Conservation (phyloP, 2,888 invertebrate species). For the Coelinius sp. region DNA sequence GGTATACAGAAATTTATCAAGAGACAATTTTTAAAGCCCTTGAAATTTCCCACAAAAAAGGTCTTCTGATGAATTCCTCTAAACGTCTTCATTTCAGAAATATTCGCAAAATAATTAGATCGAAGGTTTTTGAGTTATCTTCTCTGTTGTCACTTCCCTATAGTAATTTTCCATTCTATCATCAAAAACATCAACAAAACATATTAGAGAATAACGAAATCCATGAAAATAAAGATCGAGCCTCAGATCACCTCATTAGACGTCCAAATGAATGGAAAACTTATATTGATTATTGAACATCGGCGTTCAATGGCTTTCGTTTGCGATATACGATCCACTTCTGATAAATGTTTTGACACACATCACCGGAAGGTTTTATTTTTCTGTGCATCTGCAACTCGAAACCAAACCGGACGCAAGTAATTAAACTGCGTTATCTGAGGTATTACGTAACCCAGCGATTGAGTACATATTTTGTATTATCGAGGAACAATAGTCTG, state of each 20-base stretch:
- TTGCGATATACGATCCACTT: neutral
- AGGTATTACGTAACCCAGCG: conserved; percentile 1
- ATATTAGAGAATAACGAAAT: too few species aligned
- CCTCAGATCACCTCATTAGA: too few species aligned
- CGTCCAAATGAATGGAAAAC: neutral
- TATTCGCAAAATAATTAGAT: too few species aligned
- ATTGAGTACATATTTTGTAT: conserved; percentile 8
- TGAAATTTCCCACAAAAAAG: neutral
- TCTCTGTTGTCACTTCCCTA: too few species aligned
- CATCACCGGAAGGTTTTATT: conserved; percentile 11
- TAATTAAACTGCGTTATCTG: conserved; percentile 24
- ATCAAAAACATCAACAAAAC: too few species aligned
- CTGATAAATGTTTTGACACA: neutral
- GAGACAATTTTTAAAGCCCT: neutral
- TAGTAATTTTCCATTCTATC: too few species aligned
- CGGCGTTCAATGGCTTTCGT: neutral
- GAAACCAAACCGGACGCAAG: conserved; percentile 24
- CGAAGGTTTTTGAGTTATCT: too few species aligned
- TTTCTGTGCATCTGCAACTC: neutral
- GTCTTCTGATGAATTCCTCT: neutral
- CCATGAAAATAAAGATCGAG: too few species aligned
- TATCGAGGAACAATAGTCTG: conserved; percentile 9
- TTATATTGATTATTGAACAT: neutral
- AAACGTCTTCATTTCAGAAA: neutral
- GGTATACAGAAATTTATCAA: neutral